phyloP scores from a whole-genome alignment of 2,113 vertebrate species.

The Okapia johnstoni region DNA sequence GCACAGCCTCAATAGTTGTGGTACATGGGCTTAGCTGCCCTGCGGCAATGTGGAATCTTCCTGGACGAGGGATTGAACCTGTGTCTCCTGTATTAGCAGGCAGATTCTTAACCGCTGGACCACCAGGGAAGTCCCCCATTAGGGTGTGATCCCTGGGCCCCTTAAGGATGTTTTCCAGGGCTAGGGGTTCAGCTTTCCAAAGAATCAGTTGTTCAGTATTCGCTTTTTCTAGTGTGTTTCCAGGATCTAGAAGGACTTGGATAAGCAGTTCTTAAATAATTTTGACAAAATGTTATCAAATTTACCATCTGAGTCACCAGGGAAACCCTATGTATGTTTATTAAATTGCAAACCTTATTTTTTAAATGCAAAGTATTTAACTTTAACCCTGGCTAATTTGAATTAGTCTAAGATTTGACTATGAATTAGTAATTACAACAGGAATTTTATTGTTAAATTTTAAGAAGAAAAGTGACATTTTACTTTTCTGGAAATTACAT shows the following conservation, averaged over 20 bases:
- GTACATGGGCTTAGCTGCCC: neutral
- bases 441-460: conserved; percentile 53
- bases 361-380: conserved; percentile 18
- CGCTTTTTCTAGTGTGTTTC: conserved; percentile 30
- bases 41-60: neutral
- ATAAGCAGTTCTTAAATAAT: conserved; percentile 9
- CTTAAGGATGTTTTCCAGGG: neutral
- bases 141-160: neutral
- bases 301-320: neutral
- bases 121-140: neutral
- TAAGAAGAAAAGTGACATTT: conserved; percentile 33
- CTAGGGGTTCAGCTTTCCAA: neutral
- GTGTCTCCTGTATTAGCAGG: neutral
- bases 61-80: neutral
- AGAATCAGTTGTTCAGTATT: conserved; percentile 24
- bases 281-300: neutral
- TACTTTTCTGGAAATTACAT: conserved; percentile 62
- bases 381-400: neutral
- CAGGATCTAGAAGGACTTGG: neutral
- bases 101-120: neutral
- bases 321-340: neutral
- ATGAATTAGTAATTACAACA: conserved; percentile 25
- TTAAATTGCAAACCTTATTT: conserved; percentile 25
- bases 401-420: conserved; percentile 42
- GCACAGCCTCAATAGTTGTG: neutral